Percentiles rank a stretch among this genome's conserved stretches.
Evolutionary conservation across 1,140 invertebrate species (phyloP).

Genomic region (Megalopta genalis): DNA sequence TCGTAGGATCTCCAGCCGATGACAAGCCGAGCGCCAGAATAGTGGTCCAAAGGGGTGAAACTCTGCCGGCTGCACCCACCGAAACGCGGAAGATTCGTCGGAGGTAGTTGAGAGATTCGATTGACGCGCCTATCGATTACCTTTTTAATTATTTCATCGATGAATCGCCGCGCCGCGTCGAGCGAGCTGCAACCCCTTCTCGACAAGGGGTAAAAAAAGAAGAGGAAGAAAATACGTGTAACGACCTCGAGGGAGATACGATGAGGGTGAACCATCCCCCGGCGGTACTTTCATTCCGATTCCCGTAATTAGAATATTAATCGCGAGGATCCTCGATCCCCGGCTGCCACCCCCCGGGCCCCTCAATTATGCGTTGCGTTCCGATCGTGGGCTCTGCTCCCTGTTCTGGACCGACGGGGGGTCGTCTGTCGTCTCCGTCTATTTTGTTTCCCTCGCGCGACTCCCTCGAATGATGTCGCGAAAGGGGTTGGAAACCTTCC

Average conservation of each 20-base stretch:
- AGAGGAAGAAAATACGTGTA: not conserved
- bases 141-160: no score
- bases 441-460: slow-evolving; percentile 26
- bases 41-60: no score
- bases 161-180: no score
- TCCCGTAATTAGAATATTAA: slow-evolving; percentile 49
- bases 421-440: not conserved
- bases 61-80: no score
- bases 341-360: not conserved
- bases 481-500: slow-evolving; percentile 51
- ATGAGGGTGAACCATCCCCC: not conserved
- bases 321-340: slow-evolving; percentile 19
- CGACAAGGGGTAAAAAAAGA: not conserved
- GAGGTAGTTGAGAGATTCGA: no score
- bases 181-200: not conserved
- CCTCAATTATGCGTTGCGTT: slow-evolving; percentile 30
- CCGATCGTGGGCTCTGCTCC: slow-evolving; percentile 3
- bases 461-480: slow-evolving; percentile 30
- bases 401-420: not conserved
- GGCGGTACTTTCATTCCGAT: slow-evolving; percentile 25
- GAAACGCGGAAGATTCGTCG: no score
- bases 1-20: no score
- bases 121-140: no score
- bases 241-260: not conserved
- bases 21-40: no score